phyloP scores from a whole-genome alignment of 2,888 invertebrate species.

The Priapulus caudatus region DNA sequence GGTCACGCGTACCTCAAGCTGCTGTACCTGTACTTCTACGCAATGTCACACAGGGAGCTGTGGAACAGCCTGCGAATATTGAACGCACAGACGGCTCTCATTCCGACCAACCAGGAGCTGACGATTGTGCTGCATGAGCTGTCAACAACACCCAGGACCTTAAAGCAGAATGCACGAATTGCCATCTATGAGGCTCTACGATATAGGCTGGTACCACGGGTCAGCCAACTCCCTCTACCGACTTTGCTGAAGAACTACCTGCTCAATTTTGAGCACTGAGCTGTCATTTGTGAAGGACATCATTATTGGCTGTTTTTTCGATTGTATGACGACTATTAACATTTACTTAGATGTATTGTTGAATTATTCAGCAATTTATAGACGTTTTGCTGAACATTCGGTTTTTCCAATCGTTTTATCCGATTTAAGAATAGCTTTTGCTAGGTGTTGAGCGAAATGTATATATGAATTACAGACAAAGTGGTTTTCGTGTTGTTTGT shows the following conservation, averaged over 20 bases:
- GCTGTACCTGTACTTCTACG: slow-evolving; percentile 44
- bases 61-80: slow-evolving; percentile 54
- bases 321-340: too few species aligned
- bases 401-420: too few species aligned
- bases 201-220: slow-evolving; percentile 50
- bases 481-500: too few species aligned
- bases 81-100: slow-evolving; percentile 49
- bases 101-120: slow-evolving; percentile 47
- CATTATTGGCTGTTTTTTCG: too few species aligned
- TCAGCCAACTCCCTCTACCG: slow-evolving; percentile 55
- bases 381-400: too few species aligned
- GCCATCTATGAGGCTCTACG: slow-evolving; percentile 54
- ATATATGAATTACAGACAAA: too few species aligned
- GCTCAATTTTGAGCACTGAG: slow-evolving; percentile 47
- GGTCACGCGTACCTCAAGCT: slow-evolving; percentile 52
- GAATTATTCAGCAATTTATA: too few species aligned
- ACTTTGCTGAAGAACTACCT: slow-evolving; percentile 55
- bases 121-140: slow-evolving; percentile 51
- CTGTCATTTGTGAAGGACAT: too few species aligned
- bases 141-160: slow-evolving; percentile 52
- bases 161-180: slow-evolving; percentile 59
- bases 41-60: slow-evolving; percentile 54
- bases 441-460: too few species aligned
- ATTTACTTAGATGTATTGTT: too few species aligned
- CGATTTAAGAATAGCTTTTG: too few species aligned